A percentile compares a stretch with the other conserved stretches of the same genome.
Conservation (phyloP, 2,797 vertebrate genomes). For the Notamacropus eugenii region DNA sequence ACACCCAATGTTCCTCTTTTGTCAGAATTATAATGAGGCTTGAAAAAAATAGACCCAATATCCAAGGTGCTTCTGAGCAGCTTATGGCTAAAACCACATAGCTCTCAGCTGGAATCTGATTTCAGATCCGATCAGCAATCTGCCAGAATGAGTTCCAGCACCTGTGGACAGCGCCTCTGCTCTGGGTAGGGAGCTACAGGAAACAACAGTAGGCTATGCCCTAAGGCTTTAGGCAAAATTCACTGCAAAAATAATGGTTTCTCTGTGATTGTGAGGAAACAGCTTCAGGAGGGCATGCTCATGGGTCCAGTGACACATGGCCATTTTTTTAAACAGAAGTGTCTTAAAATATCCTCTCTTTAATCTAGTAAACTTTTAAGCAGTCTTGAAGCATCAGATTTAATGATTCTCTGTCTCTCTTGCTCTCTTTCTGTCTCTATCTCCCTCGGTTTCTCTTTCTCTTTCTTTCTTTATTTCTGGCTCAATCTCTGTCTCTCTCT, state of each 20-base stretch:
- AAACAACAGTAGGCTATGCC: background rate
- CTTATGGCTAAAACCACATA: background rate
- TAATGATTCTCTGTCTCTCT: background rate
- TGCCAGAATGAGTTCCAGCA: background rate
- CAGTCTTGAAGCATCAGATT: background rate
- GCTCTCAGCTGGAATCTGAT: background rate
- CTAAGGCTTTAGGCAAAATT: background rate
- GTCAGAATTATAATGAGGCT: background rate
- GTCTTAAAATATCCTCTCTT: background rate
- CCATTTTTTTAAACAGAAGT: background rate
- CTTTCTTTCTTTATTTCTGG: background rate
- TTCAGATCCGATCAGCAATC: background rate
- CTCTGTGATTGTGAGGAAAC: background rate
- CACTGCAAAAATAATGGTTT: background rate
- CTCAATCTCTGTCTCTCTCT: background rate
- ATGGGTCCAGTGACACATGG: background rate
- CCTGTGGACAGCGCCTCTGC: background rate
- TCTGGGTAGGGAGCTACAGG: background rate
- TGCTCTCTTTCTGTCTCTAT: background rate
- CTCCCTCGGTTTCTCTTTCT: background rate
- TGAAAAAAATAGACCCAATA: background rate
- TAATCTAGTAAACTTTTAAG: background rate
- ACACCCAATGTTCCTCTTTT: background rate
- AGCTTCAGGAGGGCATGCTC: background rate
- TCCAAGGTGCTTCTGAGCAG: background rate